Base-by-base conservation (phyloP, 1,140 invertebrate genomes). In the Gonioctena quinquepunctata region DNA sequence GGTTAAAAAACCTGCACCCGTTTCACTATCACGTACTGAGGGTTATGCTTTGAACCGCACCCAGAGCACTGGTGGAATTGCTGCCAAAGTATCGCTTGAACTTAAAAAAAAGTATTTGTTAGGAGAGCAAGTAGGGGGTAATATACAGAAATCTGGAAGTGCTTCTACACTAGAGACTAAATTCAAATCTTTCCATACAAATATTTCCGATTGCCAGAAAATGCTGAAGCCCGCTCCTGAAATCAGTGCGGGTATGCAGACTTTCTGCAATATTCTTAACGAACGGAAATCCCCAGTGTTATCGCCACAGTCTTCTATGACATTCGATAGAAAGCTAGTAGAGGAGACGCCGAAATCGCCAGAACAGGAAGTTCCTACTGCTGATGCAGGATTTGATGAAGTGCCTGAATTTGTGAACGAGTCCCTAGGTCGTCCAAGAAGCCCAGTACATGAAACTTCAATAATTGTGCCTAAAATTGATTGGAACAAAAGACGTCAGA, bases 151-250 rank as follows among this genome's bases (percentile, higher is more conserved):
- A 77, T 94, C 93, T 0, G 93, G 92, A n/a, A 94, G 93, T 18
- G 90, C 93, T 0, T 92, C 93, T 0, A 92, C 93, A 62, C 86
- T 96, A 6, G 94, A 95, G 77, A 93, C 91, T 1, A 92, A 92
- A 77, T 88, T 96, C 52, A 90, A 93, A 82, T 92, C 89, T 54
- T 90, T 96, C 71, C 89, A 93, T 33, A 93, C 92, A 23, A 92
- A 91, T 65, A 96, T 96, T 68, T 94, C 93, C 1, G 94, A 96
- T 79, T 92, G 94, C 74, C 94, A 96, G 78, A 96, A 96, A 77
- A 82, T 95, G 67, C 79, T 96, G 28, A 92, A 94, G 82, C 93
- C 93, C 0, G 92, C 93, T 0, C 86, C 90, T 0, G 89, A 91
- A 69, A 90, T 91, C 5, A 92, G 90, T 80, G 88, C 91, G 1